Percentiles rank a stretch among this genome's conserved stretches.
phyloP scores from a whole-genome alignment of 2,888 invertebrate genomes.

The Drosophila dives region DNA sequence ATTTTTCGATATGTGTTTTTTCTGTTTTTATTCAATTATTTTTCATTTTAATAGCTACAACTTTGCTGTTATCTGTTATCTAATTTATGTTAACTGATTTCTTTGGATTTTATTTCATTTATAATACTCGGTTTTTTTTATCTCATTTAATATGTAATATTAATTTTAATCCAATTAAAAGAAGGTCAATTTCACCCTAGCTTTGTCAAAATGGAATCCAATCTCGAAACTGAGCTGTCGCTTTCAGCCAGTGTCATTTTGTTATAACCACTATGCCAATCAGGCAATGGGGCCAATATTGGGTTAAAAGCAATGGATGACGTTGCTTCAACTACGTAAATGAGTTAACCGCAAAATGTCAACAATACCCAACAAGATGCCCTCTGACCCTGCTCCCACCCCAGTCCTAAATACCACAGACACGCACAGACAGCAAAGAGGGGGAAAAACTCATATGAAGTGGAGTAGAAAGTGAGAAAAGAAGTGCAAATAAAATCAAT shows the following conservation, averaged over 20 bases:
- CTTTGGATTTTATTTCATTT: neutral
- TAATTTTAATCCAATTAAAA: neutral
- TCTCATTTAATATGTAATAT: neutral
- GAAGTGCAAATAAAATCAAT: slow-evolving; percentile 80
- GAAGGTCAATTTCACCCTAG: too few species aligned
- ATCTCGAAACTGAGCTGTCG: slow-evolving; percentile 12
- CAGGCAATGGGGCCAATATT: slow-evolving; percentile 22
- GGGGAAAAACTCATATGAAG: neutral
- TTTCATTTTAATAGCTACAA: too few species aligned
- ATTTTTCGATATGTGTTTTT: too few species aligned
- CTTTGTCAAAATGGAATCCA: neutral
- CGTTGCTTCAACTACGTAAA: slow-evolving; percentile 59
- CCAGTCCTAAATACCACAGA: slow-evolving; percentile 45
- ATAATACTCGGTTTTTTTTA: neutral
- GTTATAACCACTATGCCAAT: slow-evolving; percentile 44
- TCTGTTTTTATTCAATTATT: too few species aligned
- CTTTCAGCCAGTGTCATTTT: slow-evolving; percentile 48
- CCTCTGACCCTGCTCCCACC: neutral
- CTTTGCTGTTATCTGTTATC: too few species aligned
- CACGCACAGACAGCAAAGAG: slow-evolving; percentile 42
- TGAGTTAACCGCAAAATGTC: slow-evolving; percentile 77
- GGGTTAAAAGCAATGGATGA: slow-evolving; percentile 30
- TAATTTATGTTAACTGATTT: too few species aligned
- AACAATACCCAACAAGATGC: slow-evolving; percentile 52
- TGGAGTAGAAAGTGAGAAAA: slow-evolving; percentile 17